A percentile compares a stretch with the other conserved stretches of the same genome.
phyloP scores from a whole-genome alignment of 2,797 vertebrate species.

The Lepilemur septentrionalis region DNA sequence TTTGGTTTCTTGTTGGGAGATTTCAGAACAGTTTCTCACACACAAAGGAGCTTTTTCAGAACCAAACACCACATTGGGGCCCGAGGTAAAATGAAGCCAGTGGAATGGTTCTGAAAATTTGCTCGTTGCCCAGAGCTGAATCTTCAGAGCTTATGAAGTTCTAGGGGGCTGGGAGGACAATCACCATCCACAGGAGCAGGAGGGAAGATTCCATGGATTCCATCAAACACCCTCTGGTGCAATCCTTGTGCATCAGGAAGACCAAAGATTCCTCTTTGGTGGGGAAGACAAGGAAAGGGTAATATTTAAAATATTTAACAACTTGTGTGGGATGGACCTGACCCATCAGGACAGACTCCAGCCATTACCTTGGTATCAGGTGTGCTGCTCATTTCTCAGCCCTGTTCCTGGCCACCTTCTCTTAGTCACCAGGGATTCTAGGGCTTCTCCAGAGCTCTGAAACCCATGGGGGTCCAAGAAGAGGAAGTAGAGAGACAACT shows the following conservation, averaged over 20 bases:
- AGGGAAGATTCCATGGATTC: background rate
- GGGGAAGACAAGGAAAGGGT: background rate
- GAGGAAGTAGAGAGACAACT: background rate
- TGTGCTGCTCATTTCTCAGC: background rate
- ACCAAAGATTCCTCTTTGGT: background rate
- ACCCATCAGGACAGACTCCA: background rate
- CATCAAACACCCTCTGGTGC: background rate
- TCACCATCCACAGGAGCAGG: background rate
- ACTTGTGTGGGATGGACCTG: too few relatives aligned
- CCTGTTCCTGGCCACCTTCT: background rate
- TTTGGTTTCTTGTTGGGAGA: slow-evolving; percentile 10
- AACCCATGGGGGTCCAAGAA: background rate
- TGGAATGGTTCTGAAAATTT: background rate
- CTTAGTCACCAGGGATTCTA: background rate
- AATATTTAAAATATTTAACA: background rate
- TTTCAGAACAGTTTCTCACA: slow-evolving; percentile 30
- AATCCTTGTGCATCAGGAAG: background rate
- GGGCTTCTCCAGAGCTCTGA: background rate
- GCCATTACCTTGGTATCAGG: background rate
- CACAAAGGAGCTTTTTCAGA: slow-evolving; percentile 8
- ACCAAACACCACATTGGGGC: background rate
- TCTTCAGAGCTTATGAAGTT: background rate
- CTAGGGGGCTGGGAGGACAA: fast-evolving
- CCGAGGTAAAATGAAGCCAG: background rate
- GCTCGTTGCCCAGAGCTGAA: background rate